Evolutionary conservation across 2,797 vertebrate genomes (phyloP), one percentile per base, ranked within the genome.

Genomic region (Gambusia yucatana): DNA sequence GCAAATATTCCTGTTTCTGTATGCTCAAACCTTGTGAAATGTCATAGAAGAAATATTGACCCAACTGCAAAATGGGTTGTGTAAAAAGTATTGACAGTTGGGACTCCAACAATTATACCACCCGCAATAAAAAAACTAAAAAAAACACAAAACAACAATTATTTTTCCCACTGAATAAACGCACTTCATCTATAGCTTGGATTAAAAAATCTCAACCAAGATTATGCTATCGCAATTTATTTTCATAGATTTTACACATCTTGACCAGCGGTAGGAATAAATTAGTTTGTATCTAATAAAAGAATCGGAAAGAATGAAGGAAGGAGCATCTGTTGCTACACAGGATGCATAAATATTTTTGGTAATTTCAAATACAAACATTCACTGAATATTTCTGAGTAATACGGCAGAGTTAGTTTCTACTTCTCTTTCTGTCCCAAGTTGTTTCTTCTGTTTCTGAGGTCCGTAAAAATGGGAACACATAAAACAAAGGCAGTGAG

Each of bases 401-500:
- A 39, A 22, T 36, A 39, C 22, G 10, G 7, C 22, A 52, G 50
- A 25, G 25, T 55, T 7, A 28, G 25, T 46, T 46, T 46, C n/a
- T 6, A 10, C 5, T 41, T 28, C n/a, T 7, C 1, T 8, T 57
- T 57, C 43, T 73, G 79, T 76, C 48, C 57, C 78, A 72, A 52
- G 78, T 22, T 25, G 9, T 22, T 69, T 69, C 41, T 69, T n/a
- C 10, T 22, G 1, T 85, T 78, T 77, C 78, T 33, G 50, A 69
- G 75, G 84, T 88, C 81, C 76, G 52, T 85, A 75, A 87, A 79
- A 88, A 88, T 77, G 50, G 65, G 61, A 79, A 77, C 81, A 71
- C 22, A 10, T 16, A 73, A 90, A 87, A 94, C 91, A 95, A 92
- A 93, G 86, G 83, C 87, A 90, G 88, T 61, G 88, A 89, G 88